Percentiles rank a stretch among this genome's conserved stretches.
Evolutionary conservation across 2,888 invertebrate genomes (phyloP).

Genomic region (Stenurella melanura): DNA sequence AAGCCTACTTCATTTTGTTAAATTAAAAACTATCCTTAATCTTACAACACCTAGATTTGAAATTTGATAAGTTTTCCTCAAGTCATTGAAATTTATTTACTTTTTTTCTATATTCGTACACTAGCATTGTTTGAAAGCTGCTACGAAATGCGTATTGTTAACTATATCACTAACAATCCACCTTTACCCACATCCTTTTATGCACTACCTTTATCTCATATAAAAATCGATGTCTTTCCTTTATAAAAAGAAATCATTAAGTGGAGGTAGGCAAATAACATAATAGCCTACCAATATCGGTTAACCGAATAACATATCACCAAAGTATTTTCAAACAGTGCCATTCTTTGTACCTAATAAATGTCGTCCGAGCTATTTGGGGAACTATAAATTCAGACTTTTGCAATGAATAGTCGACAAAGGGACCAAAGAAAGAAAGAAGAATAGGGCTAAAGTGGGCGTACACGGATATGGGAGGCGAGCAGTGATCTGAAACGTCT

Average conservation of each 20-base stretch:
- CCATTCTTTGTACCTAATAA: conserved; percentile 65
- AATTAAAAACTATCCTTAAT: not conserved
- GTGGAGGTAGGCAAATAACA: conserved; percentile 51
- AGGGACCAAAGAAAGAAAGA: conserved; percentile 55
- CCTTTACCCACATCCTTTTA: conserved; percentile 51
- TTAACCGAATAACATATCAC: conserved; percentile 63
- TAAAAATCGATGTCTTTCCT: conserved; percentile 52
- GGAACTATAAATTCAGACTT: conserved; percentile 65
- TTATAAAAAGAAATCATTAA: conserved; percentile 54
- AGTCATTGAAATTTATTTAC: conserved; percentile 51
- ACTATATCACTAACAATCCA: conserved; percentile 49
- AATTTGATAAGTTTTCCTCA: conserved; percentile 44
- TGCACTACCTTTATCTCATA: conserved; percentile 52
- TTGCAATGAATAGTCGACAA: conserved; percentile 65
- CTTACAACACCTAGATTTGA: conserved; percentile 43
- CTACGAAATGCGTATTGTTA: conserved; percentile 21
- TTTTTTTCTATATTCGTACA: not conserved
- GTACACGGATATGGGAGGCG: conserved; percentile 53
- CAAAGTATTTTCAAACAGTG: conserved; percentile 63
- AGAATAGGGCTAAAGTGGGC: conserved; percentile 63
- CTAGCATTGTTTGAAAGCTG: not conserved
- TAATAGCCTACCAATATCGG: conserved; percentile 63
- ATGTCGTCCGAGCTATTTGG: conserved; percentile 64
- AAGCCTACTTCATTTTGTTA: not conserved
- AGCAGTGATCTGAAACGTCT: conserved; percentile 36